Conservation (phyloP, 2,113 vertebrate species). For the Raja brachyura region DNA sequence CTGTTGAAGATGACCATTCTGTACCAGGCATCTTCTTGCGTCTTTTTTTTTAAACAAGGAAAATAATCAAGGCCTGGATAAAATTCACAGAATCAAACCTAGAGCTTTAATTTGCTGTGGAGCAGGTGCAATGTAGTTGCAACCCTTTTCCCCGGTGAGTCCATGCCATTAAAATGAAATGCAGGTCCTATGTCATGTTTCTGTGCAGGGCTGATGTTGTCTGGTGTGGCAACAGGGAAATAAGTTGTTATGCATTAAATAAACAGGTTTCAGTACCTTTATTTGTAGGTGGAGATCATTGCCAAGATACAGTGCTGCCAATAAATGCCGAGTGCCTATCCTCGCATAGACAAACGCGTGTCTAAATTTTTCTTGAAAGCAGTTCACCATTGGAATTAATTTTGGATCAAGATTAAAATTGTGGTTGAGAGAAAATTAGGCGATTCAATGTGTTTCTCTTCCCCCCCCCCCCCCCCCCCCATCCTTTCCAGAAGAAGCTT, state of each 20-base stretch:
- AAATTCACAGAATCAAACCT: background rate
- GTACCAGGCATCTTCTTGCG: background rate
- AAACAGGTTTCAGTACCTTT: background rate
- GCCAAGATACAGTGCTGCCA: background rate
- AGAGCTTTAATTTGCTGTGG: background rate
- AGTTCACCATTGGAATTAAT: background rate
- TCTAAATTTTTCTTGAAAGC: background rate
- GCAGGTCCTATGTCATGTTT: too few species aligned
- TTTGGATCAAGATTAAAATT: background rate
- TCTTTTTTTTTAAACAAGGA: background rate
- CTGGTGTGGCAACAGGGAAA: background rate
- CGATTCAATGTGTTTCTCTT: background rate
- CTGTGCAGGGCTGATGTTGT: background rate
- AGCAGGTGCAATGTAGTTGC: conserved; percentile 17
- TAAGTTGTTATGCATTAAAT: background rate
- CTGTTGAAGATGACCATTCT: background rate
- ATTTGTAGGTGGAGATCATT: background rate
- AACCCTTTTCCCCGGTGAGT: conserved; percentile 30
- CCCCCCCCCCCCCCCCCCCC: background rate
- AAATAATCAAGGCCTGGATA: background rate
- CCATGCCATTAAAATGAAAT: conserved; percentile 4
- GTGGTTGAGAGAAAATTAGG: background rate
- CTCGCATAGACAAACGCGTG: too few species aligned
- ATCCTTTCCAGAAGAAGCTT: background rate
- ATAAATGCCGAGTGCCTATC: too few species aligned